phyloP scores from a whole-genome alignment of 1,140 invertebrate genomes.

The Apis mellifera region Amel_HAv3.1 CM009941.2:8239001-8239500 shows the following conservation, averaged over 20 bases:
- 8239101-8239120: too few relatives aligned
- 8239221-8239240: too few relatives aligned
- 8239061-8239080: too few relatives aligned
- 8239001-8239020: too few relatives aligned
- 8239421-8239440: background rate
- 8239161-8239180: background rate
- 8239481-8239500: background rate
- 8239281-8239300: background rate
- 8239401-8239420: background rate
- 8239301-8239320: background rate
- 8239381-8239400: background rate
- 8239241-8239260: background rate
- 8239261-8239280: background rate
- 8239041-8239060: too few relatives aligned
- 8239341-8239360: background rate
- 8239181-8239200: background rate
- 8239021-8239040: too few relatives aligned
- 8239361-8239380: background rate
- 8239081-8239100: too few relatives aligned
- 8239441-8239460: background rate
- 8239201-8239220: background rate
- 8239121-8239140: too few relatives aligned
- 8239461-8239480: background rate
- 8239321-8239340: too few relatives aligned
- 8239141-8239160: background rate